Conservation (phyloP, 2,797 vertebrate genomes). For the Galaxias olidus region DNA sequence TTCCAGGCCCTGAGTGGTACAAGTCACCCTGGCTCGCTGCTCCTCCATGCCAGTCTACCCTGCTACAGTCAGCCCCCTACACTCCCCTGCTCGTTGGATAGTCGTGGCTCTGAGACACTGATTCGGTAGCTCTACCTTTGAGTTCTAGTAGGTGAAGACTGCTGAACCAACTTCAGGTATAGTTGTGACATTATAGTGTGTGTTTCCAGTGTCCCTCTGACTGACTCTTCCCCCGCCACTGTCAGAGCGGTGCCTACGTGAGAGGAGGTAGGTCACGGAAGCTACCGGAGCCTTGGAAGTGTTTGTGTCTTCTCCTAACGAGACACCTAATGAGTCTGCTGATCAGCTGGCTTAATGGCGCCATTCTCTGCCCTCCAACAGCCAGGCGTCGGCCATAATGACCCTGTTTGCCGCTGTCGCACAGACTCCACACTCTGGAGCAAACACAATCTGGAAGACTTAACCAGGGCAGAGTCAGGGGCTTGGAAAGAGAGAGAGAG, state of each 20-base stretch:
- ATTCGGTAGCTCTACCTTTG: no score
- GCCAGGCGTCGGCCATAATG: slow-evolving; percentile 41
- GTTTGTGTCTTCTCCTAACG: slow-evolving; percentile 42
- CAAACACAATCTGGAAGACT: no score
- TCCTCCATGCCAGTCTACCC: no score
- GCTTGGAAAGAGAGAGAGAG: not conserved
- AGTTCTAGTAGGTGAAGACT: no score
- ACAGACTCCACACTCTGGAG: slow-evolving; percentile 22
- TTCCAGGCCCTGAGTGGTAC: slow-evolving; percentile 61
- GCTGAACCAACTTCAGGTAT: no score
- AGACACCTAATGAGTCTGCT: slow-evolving; percentile 54
- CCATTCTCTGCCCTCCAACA: slow-evolving; percentile 39
- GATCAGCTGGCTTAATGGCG: slow-evolving; percentile 65
- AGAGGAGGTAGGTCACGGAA: slow-evolving; percentile 50
- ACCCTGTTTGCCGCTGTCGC: slow-evolving; percentile 53
- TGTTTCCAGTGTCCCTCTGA: no score
- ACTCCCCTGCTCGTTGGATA: no score
- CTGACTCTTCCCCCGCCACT: no score
- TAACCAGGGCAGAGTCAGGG: not conserved
- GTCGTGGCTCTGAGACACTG: no score
- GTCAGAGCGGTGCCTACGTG: no score
- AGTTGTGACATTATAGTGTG: no score
- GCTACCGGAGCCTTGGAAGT: slow-evolving; percentile 36
- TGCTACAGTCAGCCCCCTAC: no score
- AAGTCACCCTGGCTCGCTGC: slow-evolving; percentile 31